Conservation (phyloP, 2,888 invertebrate species). For the Tyria jacobaeae region DNA sequence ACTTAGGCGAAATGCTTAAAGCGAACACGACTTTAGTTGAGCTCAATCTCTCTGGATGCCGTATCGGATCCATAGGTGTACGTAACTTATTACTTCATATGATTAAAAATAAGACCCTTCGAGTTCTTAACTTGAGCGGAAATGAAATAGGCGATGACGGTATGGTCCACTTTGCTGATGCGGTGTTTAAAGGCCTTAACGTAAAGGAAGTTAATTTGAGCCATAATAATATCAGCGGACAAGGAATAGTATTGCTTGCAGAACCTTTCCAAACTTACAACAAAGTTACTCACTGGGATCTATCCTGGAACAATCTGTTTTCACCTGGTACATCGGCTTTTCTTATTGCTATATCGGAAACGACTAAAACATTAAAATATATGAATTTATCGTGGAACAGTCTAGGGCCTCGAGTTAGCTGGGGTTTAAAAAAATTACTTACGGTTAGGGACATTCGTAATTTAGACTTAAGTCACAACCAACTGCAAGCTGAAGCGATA, state of each 20-base stretch:
- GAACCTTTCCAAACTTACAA: slow-evolving; percentile 65
- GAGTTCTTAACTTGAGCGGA: slow-evolving; percentile 58
- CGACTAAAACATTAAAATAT: slow-evolving; percentile 51
- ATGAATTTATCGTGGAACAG: slow-evolving; percentile 71
- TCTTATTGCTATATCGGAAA: slow-evolving; percentile 57
- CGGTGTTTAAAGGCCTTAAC: slow-evolving; percentile 57
- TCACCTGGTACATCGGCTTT: slow-evolving; percentile 53
- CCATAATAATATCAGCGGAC: slow-evolving; percentile 63
- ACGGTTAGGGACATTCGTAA: slow-evolving; percentile 52
- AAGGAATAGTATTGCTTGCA: slow-evolving; percentile 54
- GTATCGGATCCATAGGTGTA: slow-evolving; percentile 64
- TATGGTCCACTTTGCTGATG: slow-evolving; percentile 55
- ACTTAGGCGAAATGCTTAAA: slow-evolving; percentile 69
- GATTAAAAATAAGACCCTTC: slow-evolving; percentile 54
- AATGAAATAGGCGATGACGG: slow-evolving; percentile 66
- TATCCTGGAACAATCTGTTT: slow-evolving; percentile 71
- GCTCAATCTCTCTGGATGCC: slow-evolving; percentile 69
- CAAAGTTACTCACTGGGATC: slow-evolving; percentile 61
- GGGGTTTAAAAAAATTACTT: slow-evolving; percentile 55
- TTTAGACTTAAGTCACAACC: slow-evolving; percentile 68
- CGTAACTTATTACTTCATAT: slow-evolving; percentile 55
- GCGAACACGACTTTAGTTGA: slow-evolving; percentile 61
- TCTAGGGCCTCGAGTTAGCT: slow-evolving; percentile 58
- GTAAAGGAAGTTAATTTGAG: slow-evolving; percentile 63
- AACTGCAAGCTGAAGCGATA: slow-evolving; percentile 57